Evolutionary conservation across 2,113 vertebrate species (phyloP).

Genomic region (Redunca redunca): DNA sequence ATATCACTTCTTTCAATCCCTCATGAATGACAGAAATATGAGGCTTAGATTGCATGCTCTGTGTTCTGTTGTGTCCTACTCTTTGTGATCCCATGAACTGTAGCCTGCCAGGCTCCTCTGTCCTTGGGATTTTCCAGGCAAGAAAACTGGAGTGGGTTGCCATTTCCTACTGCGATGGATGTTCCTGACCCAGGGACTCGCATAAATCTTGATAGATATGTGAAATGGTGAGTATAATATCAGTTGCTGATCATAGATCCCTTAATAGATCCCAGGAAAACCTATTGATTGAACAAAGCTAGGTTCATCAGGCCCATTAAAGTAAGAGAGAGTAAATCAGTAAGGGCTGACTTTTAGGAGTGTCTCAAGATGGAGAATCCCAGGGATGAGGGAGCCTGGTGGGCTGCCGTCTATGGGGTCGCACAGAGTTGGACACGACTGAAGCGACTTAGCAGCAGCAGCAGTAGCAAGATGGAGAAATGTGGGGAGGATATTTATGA

Average conservation of each 20-base stretch:
- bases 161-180: background rate
- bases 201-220: background rate
- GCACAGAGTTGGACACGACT: too few species aligned
- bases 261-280: background rate
- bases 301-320: background rate
- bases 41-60: background rate
- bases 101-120: background rate
- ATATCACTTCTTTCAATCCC: background rate
- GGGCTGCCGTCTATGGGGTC: too few species aligned
- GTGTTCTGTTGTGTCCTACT: background rate
- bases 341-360: background rate
- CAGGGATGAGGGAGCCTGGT: too few species aligned
- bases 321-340: background rate
- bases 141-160: background rate
- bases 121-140: background rate
- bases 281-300: background rate
- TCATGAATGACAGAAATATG: background rate
- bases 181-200: background rate
- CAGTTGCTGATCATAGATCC: background rate
- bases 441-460: too few species aligned
- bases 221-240: slow-evolving; percentile 1
- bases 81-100: background rate
- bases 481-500: background rate
- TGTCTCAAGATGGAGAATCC: background rate
- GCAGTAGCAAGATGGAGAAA: background rate